Conservation (phyloP, 35 echinoderm and acorn worm species). For the Hemicentrotus pulcherrimus region DNA sequence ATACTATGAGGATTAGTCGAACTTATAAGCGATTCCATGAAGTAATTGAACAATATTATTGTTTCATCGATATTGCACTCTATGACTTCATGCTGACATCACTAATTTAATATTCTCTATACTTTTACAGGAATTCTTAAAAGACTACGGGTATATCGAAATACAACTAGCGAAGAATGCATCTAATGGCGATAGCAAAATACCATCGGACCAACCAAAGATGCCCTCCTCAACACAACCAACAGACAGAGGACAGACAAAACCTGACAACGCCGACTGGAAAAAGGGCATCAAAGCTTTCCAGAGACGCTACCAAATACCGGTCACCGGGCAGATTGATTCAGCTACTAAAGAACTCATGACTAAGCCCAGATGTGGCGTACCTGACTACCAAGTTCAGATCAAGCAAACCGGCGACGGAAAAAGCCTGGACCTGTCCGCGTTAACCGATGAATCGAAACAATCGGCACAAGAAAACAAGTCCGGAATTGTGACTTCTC, state of each 20-base stretch:
- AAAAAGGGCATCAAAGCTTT: slow-evolving; percentile 66
- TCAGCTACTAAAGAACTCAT: slow-evolving; percentile 69
- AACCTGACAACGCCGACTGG: neutral
- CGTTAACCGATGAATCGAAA: neutral
- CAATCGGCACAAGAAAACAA: neutral
- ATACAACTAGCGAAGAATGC: neutral
- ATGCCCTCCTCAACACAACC: slow-evolving; percentile 6
- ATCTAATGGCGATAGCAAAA: neutral
- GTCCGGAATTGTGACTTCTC: neutral
- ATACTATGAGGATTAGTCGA: neutral
- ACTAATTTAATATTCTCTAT: neutral
- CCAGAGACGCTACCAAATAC: slow-evolving; percentile 73
- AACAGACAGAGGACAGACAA: slow-evolving; percentile 9
- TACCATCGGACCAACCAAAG: neutral
- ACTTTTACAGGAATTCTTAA: slow-evolving; percentile 77
- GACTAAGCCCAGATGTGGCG: slow-evolving; percentile 78
- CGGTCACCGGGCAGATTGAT: slow-evolving; percentile 84
- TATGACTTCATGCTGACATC: neutral
- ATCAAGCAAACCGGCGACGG: slow-evolving; percentile 6
- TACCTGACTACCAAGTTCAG: slow-evolving; percentile 65
- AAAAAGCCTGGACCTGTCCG: neutral
- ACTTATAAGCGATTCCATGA: neutral
- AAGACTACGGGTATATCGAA: slow-evolving; percentile 89
- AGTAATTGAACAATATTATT: neutral
- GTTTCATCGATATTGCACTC: neutral